Conservation (phyloP, 2,113 vertebrate genomes). For the Sialia sialis region DNA sequence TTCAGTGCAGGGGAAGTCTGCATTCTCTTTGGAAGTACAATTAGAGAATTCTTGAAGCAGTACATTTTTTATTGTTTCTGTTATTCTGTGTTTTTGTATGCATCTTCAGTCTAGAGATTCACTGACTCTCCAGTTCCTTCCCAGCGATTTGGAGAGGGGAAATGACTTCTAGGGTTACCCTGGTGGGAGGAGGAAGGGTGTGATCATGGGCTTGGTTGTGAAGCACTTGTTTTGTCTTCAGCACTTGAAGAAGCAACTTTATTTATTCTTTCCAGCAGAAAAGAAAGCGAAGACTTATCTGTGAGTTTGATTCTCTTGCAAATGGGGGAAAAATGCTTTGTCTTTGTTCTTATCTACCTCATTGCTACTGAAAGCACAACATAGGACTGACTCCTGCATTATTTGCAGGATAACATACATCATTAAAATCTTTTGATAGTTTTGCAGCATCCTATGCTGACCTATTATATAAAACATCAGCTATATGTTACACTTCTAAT, state of each 20-base stretch:
- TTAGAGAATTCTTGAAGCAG: background rate
- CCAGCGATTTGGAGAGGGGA: background rate
- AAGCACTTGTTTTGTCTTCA: constrained; percentile 3
- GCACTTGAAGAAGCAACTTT: background rate
- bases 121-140: background rate
- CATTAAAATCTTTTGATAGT: background rate
- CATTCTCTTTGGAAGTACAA: background rate
- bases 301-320: background rate
- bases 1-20: background rate
- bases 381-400: background rate
- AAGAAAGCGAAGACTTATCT: background rate
- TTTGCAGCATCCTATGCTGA: background rate
- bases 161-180: background rate
- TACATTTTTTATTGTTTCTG: background rate
- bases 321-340: background rate
- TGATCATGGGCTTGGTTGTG: background rate
- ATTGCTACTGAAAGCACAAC: background rate
- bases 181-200: background rate
- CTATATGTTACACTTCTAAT: background rate
- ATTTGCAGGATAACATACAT: background rate
- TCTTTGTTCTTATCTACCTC: background rate
- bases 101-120: background rate
- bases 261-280: background rate
- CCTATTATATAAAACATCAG: background rate
- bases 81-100: background rate